Evolutionary conservation across 2,888 invertebrate species (phyloP).

Genomic region (Leucophenga maculata): DNA sequence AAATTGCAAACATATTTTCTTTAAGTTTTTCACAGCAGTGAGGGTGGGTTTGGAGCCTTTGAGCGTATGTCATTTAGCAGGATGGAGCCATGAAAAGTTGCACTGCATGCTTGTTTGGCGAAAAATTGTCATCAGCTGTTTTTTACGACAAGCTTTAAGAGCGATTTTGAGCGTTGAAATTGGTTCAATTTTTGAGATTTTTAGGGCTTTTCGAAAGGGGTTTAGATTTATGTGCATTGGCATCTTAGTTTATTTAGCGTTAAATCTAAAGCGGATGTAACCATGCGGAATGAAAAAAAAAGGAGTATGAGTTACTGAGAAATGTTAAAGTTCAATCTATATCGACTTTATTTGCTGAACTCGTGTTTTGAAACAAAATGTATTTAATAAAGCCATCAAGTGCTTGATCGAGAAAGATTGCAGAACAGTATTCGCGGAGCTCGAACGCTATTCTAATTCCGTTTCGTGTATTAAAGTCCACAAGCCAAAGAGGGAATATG

Average conservation of each 20-base stretch:
- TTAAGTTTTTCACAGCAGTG: conserved; percentile 44
- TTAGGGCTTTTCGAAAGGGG: neutral
- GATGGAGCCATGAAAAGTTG: conserved; percentile 11
- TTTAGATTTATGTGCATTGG: conserved; percentile 1
- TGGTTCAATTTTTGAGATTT: conserved; percentile 7
- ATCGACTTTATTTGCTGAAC: too few species aligned
- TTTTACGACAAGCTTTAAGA: conserved; percentile 26
- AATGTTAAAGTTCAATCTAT: neutral
- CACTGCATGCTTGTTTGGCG: conserved; percentile 8
- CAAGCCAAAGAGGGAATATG: too few species aligned
- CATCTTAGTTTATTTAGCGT: neutral
- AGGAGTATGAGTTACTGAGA: neutral
- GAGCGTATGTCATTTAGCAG: neutral
- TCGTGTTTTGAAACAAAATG: too few species aligned
- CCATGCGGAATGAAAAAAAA: neutral
- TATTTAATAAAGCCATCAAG: too few species aligned
- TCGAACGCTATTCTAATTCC: too few species aligned
- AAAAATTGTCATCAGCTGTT: conserved; percentile 54
- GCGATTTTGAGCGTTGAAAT: neutral
- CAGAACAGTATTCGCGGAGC: too few species aligned
- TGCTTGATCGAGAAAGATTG: too few species aligned
- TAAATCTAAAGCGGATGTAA: neutral
- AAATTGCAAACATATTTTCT: conserved; percentile 35
- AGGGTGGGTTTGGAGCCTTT: conserved; percentile 2
- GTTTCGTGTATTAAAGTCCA: too few species aligned